Conservation (phyloP, 92 coral and sea anemone genomes). For the Epizoanthus stellaris region DNA sequence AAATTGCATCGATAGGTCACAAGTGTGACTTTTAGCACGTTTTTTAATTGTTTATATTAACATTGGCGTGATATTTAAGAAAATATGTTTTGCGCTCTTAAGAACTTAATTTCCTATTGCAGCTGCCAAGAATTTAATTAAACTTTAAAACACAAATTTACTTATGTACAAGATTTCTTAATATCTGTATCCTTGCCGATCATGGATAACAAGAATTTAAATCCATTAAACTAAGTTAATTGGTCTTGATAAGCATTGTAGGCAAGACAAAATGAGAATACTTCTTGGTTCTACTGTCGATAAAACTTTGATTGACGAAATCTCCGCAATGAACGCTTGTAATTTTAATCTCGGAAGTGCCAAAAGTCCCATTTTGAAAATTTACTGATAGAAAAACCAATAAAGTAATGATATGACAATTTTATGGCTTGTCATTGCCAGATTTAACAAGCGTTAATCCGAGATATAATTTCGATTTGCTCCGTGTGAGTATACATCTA, state of each 20-base stretch:
- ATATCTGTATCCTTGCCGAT: neutral
- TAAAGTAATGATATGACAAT: neutral
- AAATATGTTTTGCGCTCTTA: neutral
- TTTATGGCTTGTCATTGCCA: neutral
- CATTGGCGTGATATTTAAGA: constrained; percentile 4
- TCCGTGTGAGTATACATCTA: neutral
- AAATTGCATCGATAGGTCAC: neutral
- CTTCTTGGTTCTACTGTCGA: neutral
- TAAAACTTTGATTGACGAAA: neutral
- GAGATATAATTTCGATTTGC: no score
- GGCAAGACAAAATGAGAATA: no score
- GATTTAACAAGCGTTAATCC: neutral
- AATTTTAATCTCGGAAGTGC: neutral
- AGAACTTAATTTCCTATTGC: constrained; percentile 26
- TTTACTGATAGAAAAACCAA: neutral
- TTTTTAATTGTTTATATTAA: neutral
- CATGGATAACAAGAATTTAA: neutral
- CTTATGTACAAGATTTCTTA: constrained; percentile 4
- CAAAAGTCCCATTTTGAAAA: neutral
- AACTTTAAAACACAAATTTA: constrained; percentile 17
- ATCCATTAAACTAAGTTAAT: neutral
- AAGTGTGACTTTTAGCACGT: constrained; percentile 5
- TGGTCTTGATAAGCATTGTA: neutral
- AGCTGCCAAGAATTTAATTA: constrained; percentile 29
- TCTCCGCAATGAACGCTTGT: neutral